Base-by-base conservation (phyloP, 2,113 vertebrate genomes). In the Archilochus colubris region DNA sequence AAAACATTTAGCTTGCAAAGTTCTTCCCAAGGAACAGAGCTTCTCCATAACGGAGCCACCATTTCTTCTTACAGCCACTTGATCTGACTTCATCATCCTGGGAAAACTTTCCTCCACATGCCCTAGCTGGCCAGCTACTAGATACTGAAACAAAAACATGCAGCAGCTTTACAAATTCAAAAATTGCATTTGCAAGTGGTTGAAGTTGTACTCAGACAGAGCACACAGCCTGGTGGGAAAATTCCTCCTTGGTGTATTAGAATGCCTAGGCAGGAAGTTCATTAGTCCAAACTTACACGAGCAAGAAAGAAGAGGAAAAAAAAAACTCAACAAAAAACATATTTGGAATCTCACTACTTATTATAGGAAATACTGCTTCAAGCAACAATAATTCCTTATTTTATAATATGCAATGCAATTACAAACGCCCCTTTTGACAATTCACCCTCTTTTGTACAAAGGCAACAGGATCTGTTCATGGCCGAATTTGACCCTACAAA, bases 261-360 rank as follows among this genome's bases (percentile, higher is more conserved):
- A 82, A 24, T 25, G 62, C 78, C 44, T 44, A 66, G 83, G 78
- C 79, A 87, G 83, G 89, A 96, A 70, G 95, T 81, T 95, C 94
- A 96, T 86, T 88, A 94, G 77, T 76, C 89, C 94, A 97, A 87
- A 91, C 50, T 58, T 30, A 43, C 16, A 25, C 4, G 18, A 95
- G 31, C 55, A 85, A 91, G 57, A 24, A 28, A 46, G 30, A 10
- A 27, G 28, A 48, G 72, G 62, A 70, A 43, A 14, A 18, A 18
- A 18, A 40, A 40, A 40, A 40, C 11, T 4, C 10, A 40, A 40
- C 40, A 40, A 40, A 40, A 8, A 28, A 20, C 22, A 3, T 43
- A 43, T 19, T 66, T 62, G 48, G 88, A 93, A 77, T 57, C 48
- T 4, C 3, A 48, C 46, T 51, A 48, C 59, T 88, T 58, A 86